phyloP scores from a whole-genome alignment of 1,140 invertebrate species.

The Coenobita brevimanus region DNA sequence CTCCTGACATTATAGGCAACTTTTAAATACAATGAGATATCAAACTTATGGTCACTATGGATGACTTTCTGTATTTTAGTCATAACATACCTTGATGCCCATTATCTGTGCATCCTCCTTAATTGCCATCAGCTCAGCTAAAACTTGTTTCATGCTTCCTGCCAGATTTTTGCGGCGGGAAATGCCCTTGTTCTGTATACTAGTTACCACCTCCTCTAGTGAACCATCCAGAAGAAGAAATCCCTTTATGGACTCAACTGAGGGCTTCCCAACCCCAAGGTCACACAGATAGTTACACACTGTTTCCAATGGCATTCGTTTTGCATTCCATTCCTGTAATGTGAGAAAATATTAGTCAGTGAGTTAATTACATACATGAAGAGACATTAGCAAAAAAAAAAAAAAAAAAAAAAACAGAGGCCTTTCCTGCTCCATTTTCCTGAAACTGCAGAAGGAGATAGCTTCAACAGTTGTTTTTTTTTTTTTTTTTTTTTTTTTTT shows the following conservation, averaged over 20 bases:
- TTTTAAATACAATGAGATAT: too few species aligned
- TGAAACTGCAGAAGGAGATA: too few species aligned
- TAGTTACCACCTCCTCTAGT: slow-evolving; percentile 36
- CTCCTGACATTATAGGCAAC: too few species aligned
- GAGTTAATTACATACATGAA: too few species aligned
- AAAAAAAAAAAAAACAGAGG: too few species aligned
- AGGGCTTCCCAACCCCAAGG: slow-evolving; percentile 24
- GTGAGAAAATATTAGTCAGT: neutral
- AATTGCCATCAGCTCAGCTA: slow-evolving; percentile 35
- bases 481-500: too few species aligned
- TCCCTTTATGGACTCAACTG: slow-evolving; percentile 42
- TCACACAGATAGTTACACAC: slow-evolving; percentile 23
- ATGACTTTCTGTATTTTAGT: too few species aligned
- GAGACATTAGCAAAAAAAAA: too few species aligned
- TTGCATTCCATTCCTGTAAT: slow-evolving; percentile 48
- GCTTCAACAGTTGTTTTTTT: too few species aligned
- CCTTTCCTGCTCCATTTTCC: too few species aligned
- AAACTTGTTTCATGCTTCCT: neutral
- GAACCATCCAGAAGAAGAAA: slow-evolving; percentile 46
- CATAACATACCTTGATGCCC: slow-evolving; percentile 37
- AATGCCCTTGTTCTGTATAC: slow-evolving; percentile 29
- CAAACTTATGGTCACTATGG: too few species aligned
- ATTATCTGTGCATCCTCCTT: slow-evolving; percentile 8
- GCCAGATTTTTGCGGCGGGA: slow-evolving; percentile 29
- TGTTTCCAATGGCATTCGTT: slow-evolving; percentile 26